Evolutionary conservation across 2,797 vertebrate species (phyloP).

Genomic region (Mastacembelus armatus): DNA sequence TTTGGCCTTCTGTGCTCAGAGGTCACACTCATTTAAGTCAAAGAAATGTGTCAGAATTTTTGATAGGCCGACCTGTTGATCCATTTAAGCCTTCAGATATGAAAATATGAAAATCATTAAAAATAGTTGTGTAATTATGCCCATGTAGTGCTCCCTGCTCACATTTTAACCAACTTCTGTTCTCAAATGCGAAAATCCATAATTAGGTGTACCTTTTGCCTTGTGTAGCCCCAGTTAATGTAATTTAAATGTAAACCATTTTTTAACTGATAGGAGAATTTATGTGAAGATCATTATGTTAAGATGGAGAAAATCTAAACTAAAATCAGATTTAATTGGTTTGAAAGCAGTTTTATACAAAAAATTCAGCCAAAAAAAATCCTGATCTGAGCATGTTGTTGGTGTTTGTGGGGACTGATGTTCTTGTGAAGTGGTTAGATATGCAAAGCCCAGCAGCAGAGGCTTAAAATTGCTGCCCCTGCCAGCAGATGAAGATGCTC

Average conservation of each 20-base stretch:
- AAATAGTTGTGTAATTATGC: constrained; percentile 23
- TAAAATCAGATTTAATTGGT: no score
- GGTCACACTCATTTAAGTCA: constrained; percentile 10
- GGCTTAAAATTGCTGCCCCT: background rate
- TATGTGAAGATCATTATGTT: background rate
- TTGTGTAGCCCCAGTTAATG: background rate
- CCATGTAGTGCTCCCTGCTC: background rate
- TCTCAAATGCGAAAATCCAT: background rate
- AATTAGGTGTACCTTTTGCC: constrained; percentile 12
- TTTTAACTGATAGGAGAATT: background rate
- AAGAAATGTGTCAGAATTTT: constrained; percentile 2
- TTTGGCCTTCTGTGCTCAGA: constrained; percentile 3
- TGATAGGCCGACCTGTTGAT: constrained; percentile 20
- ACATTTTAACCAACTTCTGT: constrained; percentile 12
- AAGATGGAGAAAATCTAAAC: background rate
- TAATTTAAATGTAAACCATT: background rate
- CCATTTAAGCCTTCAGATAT: constrained; percentile 18
- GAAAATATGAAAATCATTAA: constrained; percentile 25
- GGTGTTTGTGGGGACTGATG: no score
- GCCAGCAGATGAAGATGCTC: background rate
- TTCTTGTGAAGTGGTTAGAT: background rate
- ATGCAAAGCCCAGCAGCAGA: background rate
- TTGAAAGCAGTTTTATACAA: no score
- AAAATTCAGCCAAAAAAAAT: no score
- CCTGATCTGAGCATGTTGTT: no score